phyloP scores from a whole-genome alignment of 2,888 invertebrate species.

The Drosophila prolongata region DNA sequence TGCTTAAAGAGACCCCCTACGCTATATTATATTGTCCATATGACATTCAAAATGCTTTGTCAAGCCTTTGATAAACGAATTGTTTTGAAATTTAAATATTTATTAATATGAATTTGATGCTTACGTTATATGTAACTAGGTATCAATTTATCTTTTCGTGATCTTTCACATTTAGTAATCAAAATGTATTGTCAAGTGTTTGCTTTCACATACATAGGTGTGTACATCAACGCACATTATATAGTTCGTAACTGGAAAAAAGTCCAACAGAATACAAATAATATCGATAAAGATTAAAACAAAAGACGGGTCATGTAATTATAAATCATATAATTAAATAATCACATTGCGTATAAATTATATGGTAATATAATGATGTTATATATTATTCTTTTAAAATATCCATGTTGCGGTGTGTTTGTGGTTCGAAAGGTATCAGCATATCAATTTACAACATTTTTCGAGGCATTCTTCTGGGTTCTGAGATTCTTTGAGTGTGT shows the following conservation, averaged over 20 bases:
- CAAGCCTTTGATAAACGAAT: not conserved
- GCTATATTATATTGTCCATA: too few species aligned
- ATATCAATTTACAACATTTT: constrained; percentile 75
- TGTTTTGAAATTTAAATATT: constrained; percentile 45
- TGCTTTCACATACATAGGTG: constrained; percentile 55
- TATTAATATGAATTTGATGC: constrained; percentile 56
- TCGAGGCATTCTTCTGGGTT: constrained; percentile 42
- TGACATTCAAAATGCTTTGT: too few species aligned
- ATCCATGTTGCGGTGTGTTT: constrained; percentile 27
- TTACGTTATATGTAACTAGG: constrained; percentile 35
- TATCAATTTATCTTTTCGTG: constrained; percentile 28
- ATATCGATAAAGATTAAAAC: constrained; percentile 17
- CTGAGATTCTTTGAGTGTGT: constrained; percentile 41
- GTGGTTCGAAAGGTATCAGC: constrained; percentile 65
- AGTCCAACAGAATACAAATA: constrained; percentile 17
- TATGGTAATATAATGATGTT: constrained; percentile 39
- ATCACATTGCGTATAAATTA: constrained; percentile 66
- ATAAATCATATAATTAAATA: constrained; percentile 68
- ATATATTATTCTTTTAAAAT: constrained; percentile 52
- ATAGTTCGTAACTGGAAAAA: constrained; percentile 17
- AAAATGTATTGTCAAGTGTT: constrained; percentile 81
- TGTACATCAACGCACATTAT: constrained; percentile 35
- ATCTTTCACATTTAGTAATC: constrained; percentile 69
- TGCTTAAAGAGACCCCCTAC: too few species aligned
- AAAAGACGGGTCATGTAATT: constrained; percentile 37